Evolutionary conservation across 2,113 vertebrate genomes (phyloP).

Genomic region (Poeciliopsis occidentalis): DNA sequence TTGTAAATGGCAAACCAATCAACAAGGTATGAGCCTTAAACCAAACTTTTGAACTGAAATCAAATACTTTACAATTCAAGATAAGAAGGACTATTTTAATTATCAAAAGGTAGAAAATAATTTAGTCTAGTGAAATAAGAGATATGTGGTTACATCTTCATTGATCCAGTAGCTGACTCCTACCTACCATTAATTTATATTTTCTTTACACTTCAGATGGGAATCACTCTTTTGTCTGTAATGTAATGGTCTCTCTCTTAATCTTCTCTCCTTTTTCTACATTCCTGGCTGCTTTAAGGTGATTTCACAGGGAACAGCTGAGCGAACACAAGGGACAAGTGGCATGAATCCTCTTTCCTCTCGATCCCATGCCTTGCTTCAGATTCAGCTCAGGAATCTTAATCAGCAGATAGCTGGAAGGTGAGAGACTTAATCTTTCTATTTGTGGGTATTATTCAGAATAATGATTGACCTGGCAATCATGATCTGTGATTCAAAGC

Average conservation of each 20-base stretch:
- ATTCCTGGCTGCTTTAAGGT: conserved; percentile 72
- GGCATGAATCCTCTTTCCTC: conserved; percentile 90
- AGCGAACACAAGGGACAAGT: conserved; percentile 87
- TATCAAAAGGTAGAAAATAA: not conserved
- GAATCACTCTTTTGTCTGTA: not conserved
- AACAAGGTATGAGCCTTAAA: not conserved
- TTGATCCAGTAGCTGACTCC: not conserved
- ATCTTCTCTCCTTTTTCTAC: not conserved
- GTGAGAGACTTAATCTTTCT: conserved; percentile 60
- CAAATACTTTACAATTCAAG: not conserved
- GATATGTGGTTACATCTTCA: conserved; percentile 1
- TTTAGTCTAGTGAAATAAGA: not conserved
- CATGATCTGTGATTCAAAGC: not conserved
- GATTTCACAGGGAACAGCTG: conserved; percentile 86
- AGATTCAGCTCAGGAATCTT: conserved; percentile 87
- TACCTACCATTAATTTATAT: not conserved
- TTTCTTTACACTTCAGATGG: not conserved
- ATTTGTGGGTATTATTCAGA: not conserved
- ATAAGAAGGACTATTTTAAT: not conserved
- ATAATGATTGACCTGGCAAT: not conserved
- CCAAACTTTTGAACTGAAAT: not conserved
- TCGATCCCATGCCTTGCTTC: conserved; percentile 91
- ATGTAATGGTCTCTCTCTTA: not conserved
- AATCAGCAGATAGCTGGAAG: conserved; percentile 83
- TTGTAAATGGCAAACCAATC: not conserved